phyloP scores from a whole-genome alignment of 23 tunicate genomes.

The Trididemnum nubilum region DNA sequence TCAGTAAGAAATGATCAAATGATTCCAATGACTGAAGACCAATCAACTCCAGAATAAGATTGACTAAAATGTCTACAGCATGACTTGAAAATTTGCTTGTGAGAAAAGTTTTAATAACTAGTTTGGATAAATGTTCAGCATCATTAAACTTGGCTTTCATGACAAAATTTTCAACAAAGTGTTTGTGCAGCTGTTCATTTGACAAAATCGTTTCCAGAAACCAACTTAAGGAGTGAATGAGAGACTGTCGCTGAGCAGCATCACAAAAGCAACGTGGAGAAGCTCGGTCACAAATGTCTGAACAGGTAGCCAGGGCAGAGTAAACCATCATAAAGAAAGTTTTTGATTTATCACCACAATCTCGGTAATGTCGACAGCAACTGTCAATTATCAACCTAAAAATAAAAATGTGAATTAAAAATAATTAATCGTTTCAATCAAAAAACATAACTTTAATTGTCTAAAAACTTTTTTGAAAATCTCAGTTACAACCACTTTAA shows the following conservation, averaged over 20 bases:
- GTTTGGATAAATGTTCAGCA: background rate
- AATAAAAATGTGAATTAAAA: no score
- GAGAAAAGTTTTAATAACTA: background rate
- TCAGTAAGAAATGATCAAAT: background rate
- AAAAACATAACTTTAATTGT: no score
- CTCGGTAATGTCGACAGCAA: background rate
- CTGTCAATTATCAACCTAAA: slow-evolving; percentile 9
- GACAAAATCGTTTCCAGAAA: background rate
- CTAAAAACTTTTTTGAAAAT: no score
- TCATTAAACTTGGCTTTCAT: background rate
- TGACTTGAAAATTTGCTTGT: background rate
- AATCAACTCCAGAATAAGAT: background rate
- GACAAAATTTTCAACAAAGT: background rate
- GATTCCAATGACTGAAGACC: no score
- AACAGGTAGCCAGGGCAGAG: background rate
- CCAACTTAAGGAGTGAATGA: background rate
- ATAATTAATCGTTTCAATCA: no score
- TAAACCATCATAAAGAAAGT: background rate
- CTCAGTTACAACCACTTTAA: no score
- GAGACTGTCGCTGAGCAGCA: background rate
- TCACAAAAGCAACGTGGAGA: background rate
- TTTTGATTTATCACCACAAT: background rate
- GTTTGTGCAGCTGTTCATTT: background rate
- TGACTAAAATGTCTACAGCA: background rate
- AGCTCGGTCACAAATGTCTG: background rate